Evolutionary conservation across 2,797 vertebrate genomes (phyloP).

Genomic region (Denticeps clupeoides): DNA sequence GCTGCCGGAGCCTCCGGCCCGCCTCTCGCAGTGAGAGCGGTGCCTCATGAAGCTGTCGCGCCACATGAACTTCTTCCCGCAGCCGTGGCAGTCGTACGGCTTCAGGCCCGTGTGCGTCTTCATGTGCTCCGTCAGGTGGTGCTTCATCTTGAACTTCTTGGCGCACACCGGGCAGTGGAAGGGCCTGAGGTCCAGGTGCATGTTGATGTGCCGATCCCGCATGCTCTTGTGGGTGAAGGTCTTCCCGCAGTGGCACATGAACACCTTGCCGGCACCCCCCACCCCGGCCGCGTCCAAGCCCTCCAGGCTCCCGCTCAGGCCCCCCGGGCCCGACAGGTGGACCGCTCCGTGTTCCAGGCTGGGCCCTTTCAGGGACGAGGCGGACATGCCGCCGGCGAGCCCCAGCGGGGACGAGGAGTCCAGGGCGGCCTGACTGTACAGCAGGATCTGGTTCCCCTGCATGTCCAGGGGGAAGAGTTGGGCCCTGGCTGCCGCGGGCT

Average conservation of each 20-base stretch:
- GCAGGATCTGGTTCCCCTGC: slow-evolving; percentile 76
- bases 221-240: slow-evolving; percentile 90
- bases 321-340: slow-evolving; percentile 43
- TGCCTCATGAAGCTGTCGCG: slow-evolving; percentile 90
- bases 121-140: slow-evolving; percentile 93
- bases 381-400: slow-evolving; percentile 35
- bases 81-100: slow-evolving; percentile 78
- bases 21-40: slow-evolving; percentile 78
- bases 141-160: slow-evolving; percentile 97
- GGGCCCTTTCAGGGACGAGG: slow-evolving; percentile 44
- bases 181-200: slow-evolving; percentile 88
- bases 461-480: slow-evolving; percentile 79
- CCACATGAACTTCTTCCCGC: slow-evolving; percentile 95
- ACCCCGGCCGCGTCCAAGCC: slow-evolving; percentile 37
- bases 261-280: slow-evolving; percentile 61
- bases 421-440: slow-evolving; percentile 61
- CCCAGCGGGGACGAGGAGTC: slow-evolving; percentile 42
- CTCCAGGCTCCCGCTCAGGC: slow-evolving; percentile 30
- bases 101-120: slow-evolving; percentile 92
- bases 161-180: slow-evolving; percentile 84
- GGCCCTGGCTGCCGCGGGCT: slow-evolving; percentile 42
- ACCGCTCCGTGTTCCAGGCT: slow-evolving; percentile 65
- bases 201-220: slow-evolving; percentile 88
- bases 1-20: slow-evolving; percentile 18
- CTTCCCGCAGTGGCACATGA: slow-evolving; percentile 89